Conservation (phyloP, 2,888 invertebrate genomes). For the Pristionchus fissidentatus region DNA sequence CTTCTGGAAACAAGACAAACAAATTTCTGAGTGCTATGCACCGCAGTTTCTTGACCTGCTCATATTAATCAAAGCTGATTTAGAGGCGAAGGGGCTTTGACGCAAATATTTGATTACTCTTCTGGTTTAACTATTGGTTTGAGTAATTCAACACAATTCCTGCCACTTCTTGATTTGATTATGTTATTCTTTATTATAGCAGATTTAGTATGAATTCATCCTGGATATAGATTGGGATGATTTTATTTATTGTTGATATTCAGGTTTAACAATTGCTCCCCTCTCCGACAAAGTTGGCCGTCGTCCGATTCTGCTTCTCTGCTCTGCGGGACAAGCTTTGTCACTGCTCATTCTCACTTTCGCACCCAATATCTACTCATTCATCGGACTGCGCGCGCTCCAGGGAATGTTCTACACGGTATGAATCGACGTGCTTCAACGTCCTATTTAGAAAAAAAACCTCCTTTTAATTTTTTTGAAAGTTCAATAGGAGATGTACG, state of each 20-base stretch:
- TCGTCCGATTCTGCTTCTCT: slow-evolving; percentile 33
- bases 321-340: background rate
- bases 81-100: no score
- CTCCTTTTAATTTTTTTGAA: no score
- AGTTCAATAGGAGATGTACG: no score
- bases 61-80: no score
- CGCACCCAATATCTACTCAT: slow-evolving; percentile 40
- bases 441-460: background rate
- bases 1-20: background rate
- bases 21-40: no score
- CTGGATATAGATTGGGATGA: background rate
- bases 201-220: no score
- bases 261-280: slow-evolving; percentile 39
- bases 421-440: background rate
- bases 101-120: background rate
- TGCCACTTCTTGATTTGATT: no score
- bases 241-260: background rate
- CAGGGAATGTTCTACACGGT: slow-evolving; percentile 49
- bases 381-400: slow-evolving; percentile 20
- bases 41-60: no score
- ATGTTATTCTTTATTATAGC: no score
- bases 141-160: no score
- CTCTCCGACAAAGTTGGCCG: slow-evolving; percentile 43
- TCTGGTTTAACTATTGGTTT: background rate
- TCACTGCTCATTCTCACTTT: background rate